phyloP scores from a whole-genome alignment of 1,140 invertebrate genomes.

The Euwallacea similis region DNA sequence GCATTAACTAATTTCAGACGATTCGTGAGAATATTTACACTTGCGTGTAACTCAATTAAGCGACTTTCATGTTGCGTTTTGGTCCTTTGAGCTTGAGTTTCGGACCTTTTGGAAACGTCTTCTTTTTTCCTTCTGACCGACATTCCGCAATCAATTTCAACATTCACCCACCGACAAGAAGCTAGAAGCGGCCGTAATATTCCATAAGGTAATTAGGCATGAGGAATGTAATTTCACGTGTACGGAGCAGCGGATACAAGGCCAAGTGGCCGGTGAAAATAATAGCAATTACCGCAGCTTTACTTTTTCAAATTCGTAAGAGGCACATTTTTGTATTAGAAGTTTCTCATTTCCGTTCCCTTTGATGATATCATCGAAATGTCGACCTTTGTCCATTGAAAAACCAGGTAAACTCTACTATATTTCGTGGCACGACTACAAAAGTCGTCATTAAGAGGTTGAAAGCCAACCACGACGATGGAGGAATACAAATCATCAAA shows the following conservation, averaged over 20 bases:
- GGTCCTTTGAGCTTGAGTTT: background rate
- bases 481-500: conserved; percentile 27
- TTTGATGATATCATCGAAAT: conserved; percentile 1
- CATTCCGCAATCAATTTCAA: too few species aligned
- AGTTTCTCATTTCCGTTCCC: background rate
- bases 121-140: too few species aligned
- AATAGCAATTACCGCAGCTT: conserved; percentile 37
- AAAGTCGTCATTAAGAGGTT: conserved; percentile 11
- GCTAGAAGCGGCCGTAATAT: conserved; percentile 11
- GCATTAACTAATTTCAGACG: conserved; percentile 27
- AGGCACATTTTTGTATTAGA: too few species aligned
- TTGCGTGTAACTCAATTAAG: conserved; percentile 13
- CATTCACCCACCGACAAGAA: too few species aligned
- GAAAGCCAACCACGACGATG: conserved; percentile 5
- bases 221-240: conserved; percentile 36
- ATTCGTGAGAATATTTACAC: conserved; percentile 27
- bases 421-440: conserved; percentile 12
- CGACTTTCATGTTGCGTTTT: background rate
- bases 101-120: too few species aligned
- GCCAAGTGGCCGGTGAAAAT: conserved; percentile 35
- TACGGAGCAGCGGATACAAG: conserved; percentile 15
- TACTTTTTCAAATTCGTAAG: conserved; percentile 9
- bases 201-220: conserved; percentile 16
- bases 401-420: conserved; percentile 11
- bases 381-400: background rate